Percentiles rank a stretch among this genome's conserved stretches.
phyloP scores from a whole-genome alignment of 2,797 vertebrate species.

The Limosa lapponica region DNA sequence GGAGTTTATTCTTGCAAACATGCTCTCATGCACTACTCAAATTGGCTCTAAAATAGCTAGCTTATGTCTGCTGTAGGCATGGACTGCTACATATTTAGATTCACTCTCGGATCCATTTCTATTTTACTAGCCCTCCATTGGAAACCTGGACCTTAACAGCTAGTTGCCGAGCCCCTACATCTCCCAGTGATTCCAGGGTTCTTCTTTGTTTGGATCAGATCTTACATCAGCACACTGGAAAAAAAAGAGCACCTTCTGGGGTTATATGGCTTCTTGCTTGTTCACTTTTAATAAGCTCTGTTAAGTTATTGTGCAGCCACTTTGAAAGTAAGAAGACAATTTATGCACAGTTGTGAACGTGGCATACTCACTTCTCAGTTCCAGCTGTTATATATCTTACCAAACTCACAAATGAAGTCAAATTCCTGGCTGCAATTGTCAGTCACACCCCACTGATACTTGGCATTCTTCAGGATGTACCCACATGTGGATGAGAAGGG shows the following conservation, averaged over 20 bases:
- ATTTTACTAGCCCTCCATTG: not conserved
- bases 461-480: conserved; percentile 81
- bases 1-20: not conserved
- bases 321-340: not conserved
- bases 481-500: conserved; percentile 76
- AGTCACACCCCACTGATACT: conserved; percentile 85
- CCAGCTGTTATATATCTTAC: conserved; percentile 70
- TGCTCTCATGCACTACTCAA: not conserved
- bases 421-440: conserved; percentile 87
- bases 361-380: not conserved
- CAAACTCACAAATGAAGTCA: conserved; percentile 90
- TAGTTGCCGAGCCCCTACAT: not conserved
- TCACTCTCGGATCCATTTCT: not conserved
- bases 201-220: not conserved
- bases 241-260: not conserved
- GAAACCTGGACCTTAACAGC: not conserved
- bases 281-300: not conserved
- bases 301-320: not conserved
- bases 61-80: not conserved
- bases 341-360: not conserved
- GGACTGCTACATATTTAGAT: not conserved
- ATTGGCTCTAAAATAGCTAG: not conserved
- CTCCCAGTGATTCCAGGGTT: not conserved
- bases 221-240: not conserved
- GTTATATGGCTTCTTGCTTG: not conserved